These are phyloP conservation scores for Clarias gariepinus DNA, from an alignment of 2,113 vertebrate species.

Conservation along the genomic window DNA sequence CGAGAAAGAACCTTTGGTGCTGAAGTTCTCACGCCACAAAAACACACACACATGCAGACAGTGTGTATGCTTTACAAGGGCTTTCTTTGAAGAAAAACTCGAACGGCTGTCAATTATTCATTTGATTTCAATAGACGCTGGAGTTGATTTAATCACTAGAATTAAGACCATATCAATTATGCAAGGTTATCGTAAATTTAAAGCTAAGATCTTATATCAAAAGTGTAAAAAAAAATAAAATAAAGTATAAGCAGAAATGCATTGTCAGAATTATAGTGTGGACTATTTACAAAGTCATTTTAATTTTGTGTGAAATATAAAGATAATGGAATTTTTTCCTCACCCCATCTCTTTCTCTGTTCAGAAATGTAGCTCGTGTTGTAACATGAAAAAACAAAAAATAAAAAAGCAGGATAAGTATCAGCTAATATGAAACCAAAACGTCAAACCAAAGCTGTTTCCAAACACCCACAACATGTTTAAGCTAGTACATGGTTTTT, in stretches of 20 bases:
- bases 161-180: background rate
- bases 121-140: conserved; percentile 7
- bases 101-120: conserved; percentile 40
- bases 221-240: background rate
- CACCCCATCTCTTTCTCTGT: too few relatives aligned
- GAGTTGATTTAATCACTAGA: conserved; percentile 11
- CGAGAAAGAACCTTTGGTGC: conserved; percentile 38
- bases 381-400: background rate
- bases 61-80: background rate
- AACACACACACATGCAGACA: background rate
- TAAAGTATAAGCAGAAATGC: background rate
- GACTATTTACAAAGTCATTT: background rate
- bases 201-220: too few relatives aligned
- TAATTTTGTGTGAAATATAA: background rate
- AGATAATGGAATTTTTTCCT: background rate
- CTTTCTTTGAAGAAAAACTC: conserved; percentile 66
- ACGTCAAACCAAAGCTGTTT: background rate
- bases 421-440: background rate
- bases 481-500: too few relatives aligned
- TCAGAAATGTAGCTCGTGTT: background rate
- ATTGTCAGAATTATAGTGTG: background rate
- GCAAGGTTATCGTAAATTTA: too few relatives aligned
- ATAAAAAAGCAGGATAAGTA: background rate
- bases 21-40: conserved; percentile 40
- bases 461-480: background rate